A percentile compares a stretch with the other conserved stretches of the same genome.
These are phyloP conservation scores for Glandiceps talaboti DNA, from an alignment of 53 echinoderm and acorn worm genomes.

Conservation along the genomic window DNA sequence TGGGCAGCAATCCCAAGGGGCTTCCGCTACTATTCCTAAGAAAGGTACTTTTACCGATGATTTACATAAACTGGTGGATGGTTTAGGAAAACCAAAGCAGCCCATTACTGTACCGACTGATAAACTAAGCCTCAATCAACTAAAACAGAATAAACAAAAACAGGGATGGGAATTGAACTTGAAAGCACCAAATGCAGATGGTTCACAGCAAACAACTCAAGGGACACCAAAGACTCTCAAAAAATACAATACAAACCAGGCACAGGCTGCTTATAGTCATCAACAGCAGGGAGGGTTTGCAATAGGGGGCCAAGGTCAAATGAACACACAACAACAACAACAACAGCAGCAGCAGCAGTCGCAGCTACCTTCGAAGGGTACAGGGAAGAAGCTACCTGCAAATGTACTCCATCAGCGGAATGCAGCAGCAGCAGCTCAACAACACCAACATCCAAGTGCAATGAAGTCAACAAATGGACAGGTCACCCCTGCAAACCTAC, in stretches of 20 bases:
- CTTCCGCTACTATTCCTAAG: neutral
- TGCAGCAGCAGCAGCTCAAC: neutral
- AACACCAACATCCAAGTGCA: neutral
- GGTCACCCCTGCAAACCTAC: neutral
- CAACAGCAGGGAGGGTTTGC: neutral
- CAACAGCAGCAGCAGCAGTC: neutral
- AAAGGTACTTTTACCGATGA: neutral
- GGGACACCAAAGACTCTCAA: neutral
- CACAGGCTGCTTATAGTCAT: neutral
- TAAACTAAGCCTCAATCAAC: neutral
- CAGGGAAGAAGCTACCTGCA: neutral
- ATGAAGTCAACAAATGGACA: neutral
- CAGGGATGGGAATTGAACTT: neutral
- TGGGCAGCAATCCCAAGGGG: neutral
- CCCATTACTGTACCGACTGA: neutral
- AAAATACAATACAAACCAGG: neutral
- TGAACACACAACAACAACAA: neutral
- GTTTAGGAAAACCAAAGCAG: neutral
- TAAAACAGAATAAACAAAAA: neutral
- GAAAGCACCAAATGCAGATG: neutral
- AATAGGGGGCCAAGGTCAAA: neutral
- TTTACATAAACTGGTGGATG: neutral
- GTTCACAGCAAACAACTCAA: neutral
- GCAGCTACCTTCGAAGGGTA: neutral
- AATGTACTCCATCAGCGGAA: neutral